Base-by-base conservation (phyloP, 1,140 invertebrate species). In the Sesamia nonagrioides region DNA sequence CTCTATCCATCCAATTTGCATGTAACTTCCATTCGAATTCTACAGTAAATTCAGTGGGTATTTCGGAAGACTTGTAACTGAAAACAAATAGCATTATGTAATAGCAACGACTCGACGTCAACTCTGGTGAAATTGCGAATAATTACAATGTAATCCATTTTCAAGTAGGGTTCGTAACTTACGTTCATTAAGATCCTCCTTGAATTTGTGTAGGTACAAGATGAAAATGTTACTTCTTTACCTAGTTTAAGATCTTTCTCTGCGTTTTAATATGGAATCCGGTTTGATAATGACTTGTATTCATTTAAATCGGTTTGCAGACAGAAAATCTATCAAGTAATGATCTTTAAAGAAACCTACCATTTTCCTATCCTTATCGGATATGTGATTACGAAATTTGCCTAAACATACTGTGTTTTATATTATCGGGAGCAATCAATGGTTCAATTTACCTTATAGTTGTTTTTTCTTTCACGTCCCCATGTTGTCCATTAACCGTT, bases 401-500 rank as follows among this genome's bases (percentile, higher is more conserved):
- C 45, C 54, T 1, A 27, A 1, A 27, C 17, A 27, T 27, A 27
- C 3, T 11, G 18, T 56, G 17, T 27, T 27, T 27, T 21, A 54
- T 13, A 56, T 33, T 27, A 27, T 56, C 21, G 7, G 18, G 27
- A 15, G 27, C 35, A 37, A 17, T 61, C 35, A 56, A 56, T 27
- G 9, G 6, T 9, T 17, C 13, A n/a, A 50, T 4, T n/a, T n/a
- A 13, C 6, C 37, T 40, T 6, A 40, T 2, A 9, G 1, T 50
- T 40, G 11, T 17, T 6, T 37, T 54, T 71, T 37, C 48, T 7
- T 71, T 71, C 17, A n/a, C 7, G 6, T 52, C 6, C 33, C 48
- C n/a, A 17, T 71, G n/a, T 6, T 50, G 18, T 35, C 27, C 42
- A 71, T 71, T 33, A 37, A 54, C 45, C 21, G 45, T 71, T 37